phyloP scores from a whole-genome alignment of 2,797 vertebrate species.

The Notolabrus celidotus region DNA sequence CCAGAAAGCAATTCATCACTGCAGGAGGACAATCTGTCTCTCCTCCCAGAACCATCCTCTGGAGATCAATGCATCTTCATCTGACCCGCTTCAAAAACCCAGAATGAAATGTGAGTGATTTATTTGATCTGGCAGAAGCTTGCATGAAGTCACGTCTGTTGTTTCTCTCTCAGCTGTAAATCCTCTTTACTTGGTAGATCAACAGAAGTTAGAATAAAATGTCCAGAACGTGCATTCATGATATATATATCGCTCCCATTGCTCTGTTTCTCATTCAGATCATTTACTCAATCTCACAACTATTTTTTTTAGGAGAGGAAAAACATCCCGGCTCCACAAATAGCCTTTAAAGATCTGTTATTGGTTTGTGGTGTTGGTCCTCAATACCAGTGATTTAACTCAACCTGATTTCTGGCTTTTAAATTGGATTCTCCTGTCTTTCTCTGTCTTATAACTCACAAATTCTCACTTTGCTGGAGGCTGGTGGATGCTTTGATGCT shows the following conservation, averaged over 20 bases:
- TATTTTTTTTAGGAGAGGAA: no score
- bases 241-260: no score
- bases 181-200: conserved; percentile 17
- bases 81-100: conserved; percentile 28
- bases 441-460: conserved; percentile 23
- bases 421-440: conserved; percentile 42
- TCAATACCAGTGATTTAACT: conserved; percentile 19
- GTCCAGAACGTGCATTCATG: neutral
- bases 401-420: neutral
- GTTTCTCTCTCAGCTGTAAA: conserved; percentile 17
- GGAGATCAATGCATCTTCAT: conserved; percentile 56
- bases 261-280: no score
- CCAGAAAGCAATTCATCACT: conserved; percentile 27
- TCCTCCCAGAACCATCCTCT: conserved; percentile 30
- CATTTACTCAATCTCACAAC: no score
- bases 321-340: no score
- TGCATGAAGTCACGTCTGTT: conserved; percentile 22
- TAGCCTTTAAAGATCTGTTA: neutral
- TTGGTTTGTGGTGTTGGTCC: conserved; percentile 33
- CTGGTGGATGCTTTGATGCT: conserved; percentile 13
- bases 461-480: neutral
- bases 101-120: conserved; percentile 26
- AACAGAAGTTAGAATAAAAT: conserved; percentile 17
- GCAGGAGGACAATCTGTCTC: conserved; percentile 23
- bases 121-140: conserved; percentile 17